Conservation (phyloP, 2,797 vertebrate species). For the Echeneis naucrates region DNA sequence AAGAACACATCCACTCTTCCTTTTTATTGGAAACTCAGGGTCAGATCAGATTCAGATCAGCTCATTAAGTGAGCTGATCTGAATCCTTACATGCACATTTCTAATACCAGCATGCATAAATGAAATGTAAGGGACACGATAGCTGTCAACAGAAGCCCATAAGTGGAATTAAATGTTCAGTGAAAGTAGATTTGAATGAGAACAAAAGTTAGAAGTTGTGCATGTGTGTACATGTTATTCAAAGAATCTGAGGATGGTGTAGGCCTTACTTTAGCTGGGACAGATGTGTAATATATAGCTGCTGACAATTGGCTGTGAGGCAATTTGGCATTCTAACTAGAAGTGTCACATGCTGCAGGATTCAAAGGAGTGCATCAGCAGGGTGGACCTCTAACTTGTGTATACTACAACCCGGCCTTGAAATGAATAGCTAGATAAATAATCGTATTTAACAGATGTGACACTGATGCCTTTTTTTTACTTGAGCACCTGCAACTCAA, state of each 20-base stretch:
- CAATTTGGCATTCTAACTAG: conserved; percentile 67
- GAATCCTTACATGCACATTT: conserved; percentile 45
- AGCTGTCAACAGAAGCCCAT: conserved; percentile 31
- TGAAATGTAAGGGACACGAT: conserved; percentile 36
- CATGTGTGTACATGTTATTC: conserved; percentile 14
- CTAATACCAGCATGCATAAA: conserved; percentile 31
- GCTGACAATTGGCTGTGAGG: conserved; percentile 64
- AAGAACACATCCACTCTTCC: conserved; percentile 47
- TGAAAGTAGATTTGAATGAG: conserved; percentile 39
- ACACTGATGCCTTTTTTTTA: too few species aligned
- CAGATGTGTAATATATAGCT: conserved; percentile 57
- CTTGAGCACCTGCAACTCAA: too few species aligned
- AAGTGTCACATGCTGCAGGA: conserved; percentile 77
- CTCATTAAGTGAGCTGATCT: conserved; percentile 55
- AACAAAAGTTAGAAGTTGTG: conserved; percentile 6
- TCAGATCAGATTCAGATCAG: too few species aligned
- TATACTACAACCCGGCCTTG: neutral
- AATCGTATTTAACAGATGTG: too few species aligned
- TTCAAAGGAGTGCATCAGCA: conserved; percentile 54
- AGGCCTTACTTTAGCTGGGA: conserved; percentile 25
- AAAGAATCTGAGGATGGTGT: conserved; percentile 17
- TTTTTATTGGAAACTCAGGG: conserved; percentile 47
- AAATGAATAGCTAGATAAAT: too few species aligned
- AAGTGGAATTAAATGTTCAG: conserved; percentile 37
- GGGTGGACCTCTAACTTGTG: conserved; percentile 50